Evolutionary conservation across 2,888 invertebrate species (phyloP), one percentile per base, ranked within the genome.

Genomic region (Ashinkailepas kermadecensis): DNA sequence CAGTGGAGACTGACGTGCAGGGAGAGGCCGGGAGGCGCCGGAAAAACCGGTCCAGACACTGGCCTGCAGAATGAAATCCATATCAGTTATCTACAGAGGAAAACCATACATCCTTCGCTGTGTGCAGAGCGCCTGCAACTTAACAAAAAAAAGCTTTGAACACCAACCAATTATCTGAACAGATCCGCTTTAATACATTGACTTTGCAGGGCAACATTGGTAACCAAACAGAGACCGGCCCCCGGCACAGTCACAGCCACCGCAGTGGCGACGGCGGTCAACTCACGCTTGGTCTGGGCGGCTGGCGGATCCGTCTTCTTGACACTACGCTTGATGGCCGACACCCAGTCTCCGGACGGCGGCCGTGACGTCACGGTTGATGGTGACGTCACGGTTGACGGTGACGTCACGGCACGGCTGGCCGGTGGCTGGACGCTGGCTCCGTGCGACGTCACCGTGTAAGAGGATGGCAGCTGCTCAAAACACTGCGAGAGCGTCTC

Each of bases 11-110:
- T 9, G 70, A 54, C 25, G 67, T 0, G 25, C 9, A 23, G 12
- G 25, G 15, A 6, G 15, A 11, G 18, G 70, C 15, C 39, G 70
- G 15, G 13, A 18, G 13, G 9, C 54, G 54, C 8, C 11, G 6
- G 21, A 74, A 74, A 18, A 74, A 74, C 1, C 74, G 74, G 74
- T 74, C 74, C 56, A 74, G 56, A 21, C 74, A 74, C 56, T 74
- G 74, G 1, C 74, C 74, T 74, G 74, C 56, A 8, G 11, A 18
- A 56, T 9, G 10, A 13, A 65, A 65, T 12, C n/a, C 7, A 65
- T 7, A 11, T 59, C 11, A 15, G 59, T 13, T 59, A 59, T 59
- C 12, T 59, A 15, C 11, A 59, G 11, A 59, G 2, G 1, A 59
- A 13, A 59, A 59, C 1, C 11, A 59, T 15, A 7, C 12, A 13